Evolutionary conservation across 1,140 invertebrate genomes (phyloP).

Genomic region (Aphelinus certus): DNA sequence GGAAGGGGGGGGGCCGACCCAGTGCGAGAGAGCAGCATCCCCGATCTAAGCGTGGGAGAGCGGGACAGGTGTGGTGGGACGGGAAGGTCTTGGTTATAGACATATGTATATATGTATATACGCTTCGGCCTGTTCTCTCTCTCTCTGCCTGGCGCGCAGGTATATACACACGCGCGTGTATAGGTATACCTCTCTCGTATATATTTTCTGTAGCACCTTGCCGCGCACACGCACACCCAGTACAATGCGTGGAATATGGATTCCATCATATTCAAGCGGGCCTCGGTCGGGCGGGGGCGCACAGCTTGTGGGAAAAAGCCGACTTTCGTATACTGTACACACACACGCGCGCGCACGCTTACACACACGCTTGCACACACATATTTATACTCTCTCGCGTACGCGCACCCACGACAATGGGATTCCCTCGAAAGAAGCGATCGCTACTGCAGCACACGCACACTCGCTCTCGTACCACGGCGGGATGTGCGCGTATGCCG

Average conservation of each 20-base stretch:
- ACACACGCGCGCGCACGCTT: neutral
- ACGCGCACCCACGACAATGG: slow-evolving; percentile 19
- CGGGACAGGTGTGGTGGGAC: slow-evolving; percentile 53
- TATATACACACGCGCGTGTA: slow-evolving; percentile 5
- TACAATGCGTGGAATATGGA: slow-evolving; percentile 41
- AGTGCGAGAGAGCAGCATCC: slow-evolving; percentile 20
- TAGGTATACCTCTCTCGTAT: no score
- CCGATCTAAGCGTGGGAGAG: slow-evolving; percentile 57
- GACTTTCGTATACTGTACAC: slow-evolving; percentile 17
- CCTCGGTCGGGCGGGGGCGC: slow-evolving; percentile 15
- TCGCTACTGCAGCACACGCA: no score
- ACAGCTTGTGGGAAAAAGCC: slow-evolving; percentile 56
- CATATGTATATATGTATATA: neutral
- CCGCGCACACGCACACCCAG: slow-evolving; percentile 43
- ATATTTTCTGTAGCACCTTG: slow-evolving; percentile 53
- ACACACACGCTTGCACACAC: no score
- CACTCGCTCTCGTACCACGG: no score
- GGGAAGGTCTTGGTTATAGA: no score
- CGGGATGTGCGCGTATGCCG: neutral
- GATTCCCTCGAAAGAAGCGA: slow-evolving; percentile 5
- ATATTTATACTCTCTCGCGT: no score
- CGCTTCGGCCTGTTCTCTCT: slow-evolving; percentile 23
- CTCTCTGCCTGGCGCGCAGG: slow-evolving; percentile 7
- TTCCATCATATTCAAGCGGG: slow-evolving; percentile 45
- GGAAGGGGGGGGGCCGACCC: neutral